phyloP scores from a whole-genome alignment of 1,140 invertebrate genomes.

The Lepidurus couesii region DNA sequence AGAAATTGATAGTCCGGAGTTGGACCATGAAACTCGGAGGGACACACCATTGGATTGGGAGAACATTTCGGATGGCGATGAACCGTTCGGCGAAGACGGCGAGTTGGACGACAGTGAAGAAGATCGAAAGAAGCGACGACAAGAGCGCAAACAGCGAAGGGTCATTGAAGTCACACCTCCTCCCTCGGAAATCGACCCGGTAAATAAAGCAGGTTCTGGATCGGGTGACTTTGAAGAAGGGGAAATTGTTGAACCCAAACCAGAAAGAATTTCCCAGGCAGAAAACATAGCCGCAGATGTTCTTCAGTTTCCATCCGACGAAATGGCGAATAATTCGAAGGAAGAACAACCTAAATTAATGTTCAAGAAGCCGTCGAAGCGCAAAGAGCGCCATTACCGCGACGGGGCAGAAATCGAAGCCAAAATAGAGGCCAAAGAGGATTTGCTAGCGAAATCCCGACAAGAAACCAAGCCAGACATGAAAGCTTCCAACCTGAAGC shows the following conservation, averaged over 20 bases:
- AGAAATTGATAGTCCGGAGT: background rate
- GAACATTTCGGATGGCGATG: conserved; percentile 30
- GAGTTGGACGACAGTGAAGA: conserved; percentile 34
- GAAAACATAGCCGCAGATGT: conserved; percentile 23
- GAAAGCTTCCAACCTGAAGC: background rate
- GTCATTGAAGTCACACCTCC: background rate
- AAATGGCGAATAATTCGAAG: background rate
- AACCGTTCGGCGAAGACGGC: conserved; percentile 27
- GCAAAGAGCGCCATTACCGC: conserved; percentile 31
- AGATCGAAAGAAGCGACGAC: conserved; percentile 23
- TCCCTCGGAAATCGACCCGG: background rate
- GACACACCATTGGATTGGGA: conserved; percentile 10
- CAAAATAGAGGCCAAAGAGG: conserved; percentile 29
- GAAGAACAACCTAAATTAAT: conserved; percentile 24
- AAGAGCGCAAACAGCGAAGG: background rate
- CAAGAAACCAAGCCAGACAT: conserved; percentile 32
- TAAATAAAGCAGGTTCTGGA: background rate
- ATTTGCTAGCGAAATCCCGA: conserved; percentile 32
- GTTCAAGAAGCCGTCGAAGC: conserved; percentile 27
- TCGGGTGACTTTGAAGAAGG: conserved; percentile 33
- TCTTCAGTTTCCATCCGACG: too few species aligned
- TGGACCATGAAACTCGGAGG: background rate
- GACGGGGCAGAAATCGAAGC: conserved; percentile 27
- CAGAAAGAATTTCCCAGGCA: background rate
- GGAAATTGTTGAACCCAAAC: conserved; percentile 33